These are phyloP conservation scores for Carlito syrichta DNA, from an alignment of 2,113 vertebrate species.

Conservation along the genomic window DNA sequence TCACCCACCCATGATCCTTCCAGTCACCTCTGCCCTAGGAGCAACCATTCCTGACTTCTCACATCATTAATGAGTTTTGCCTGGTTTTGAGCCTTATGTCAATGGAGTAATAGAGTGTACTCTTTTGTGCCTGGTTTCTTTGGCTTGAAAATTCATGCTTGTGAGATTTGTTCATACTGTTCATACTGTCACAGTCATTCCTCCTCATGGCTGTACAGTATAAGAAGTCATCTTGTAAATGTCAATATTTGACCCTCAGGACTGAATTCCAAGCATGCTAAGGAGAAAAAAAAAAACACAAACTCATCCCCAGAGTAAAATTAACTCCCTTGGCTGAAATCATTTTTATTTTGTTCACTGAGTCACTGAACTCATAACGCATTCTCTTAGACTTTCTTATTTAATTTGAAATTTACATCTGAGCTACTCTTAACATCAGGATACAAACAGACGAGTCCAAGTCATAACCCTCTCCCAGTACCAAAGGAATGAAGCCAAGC, in stretches of 20 bases:
- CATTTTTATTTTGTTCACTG: conserved; percentile 66
- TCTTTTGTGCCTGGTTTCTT: neutral
- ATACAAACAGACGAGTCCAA: conserved; percentile 56
- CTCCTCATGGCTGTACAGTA: neutral
- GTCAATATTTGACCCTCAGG: conserved; percentile 62
- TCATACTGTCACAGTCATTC: neutral
- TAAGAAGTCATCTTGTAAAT: conserved; percentile 48
- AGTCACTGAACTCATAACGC: conserved; percentile 53
- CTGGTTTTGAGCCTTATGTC: neutral
- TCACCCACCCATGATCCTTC: neutral
- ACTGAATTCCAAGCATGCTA: conserved; percentile 47
- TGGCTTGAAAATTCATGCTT: neutral
- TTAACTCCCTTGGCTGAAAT: conserved; percentile 58
- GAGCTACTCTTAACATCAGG: conserved; percentile 60
- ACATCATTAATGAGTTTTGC: neutral
- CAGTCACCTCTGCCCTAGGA: neutral
- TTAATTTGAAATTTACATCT: conserved; percentile 76
- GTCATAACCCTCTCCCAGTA: conserved; percentile 7
- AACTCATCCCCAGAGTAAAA: conserved; percentile 62
- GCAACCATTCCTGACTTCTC: neutral
- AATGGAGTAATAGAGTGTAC: neutral
- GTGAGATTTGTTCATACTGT: neutral
- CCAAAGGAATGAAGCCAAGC: conserved; percentile 60
- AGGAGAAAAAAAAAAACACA: conserved; percentile 16
- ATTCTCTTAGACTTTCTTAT: conserved; percentile 53